phyloP scores from a whole-genome alignment of 1,140 invertebrate genomes.

The Drosophila pseudoobscura region DNA sequence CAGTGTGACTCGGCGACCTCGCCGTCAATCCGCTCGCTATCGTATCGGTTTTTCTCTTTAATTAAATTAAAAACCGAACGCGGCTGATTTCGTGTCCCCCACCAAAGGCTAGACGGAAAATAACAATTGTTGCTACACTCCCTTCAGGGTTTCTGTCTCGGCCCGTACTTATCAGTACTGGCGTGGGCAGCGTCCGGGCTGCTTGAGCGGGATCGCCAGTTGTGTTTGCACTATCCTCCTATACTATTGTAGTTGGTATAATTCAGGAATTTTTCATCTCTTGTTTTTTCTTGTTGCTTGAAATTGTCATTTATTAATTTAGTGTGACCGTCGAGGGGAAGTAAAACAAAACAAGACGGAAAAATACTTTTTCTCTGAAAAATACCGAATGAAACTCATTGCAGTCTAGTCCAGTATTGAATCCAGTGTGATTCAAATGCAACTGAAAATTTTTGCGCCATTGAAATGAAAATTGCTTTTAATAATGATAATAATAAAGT shows the following conservation, averaged over 20 bases:
- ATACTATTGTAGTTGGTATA: constrained; percentile 4
- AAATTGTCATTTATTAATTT: constrained; percentile 68
- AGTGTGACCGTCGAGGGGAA: constrained; percentile 37
- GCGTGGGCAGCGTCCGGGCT: background rate
- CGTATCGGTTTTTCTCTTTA: constrained; percentile 41
- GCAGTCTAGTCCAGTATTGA: no score
- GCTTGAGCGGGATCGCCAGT: constrained; percentile 4
- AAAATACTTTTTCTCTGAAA: background rate
- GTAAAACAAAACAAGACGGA: background rate
- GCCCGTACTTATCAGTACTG: background rate
- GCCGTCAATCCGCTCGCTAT: background rate
- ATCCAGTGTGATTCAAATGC: no score
- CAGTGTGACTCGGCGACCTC: background rate
- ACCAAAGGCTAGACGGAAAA: constrained; percentile 32
- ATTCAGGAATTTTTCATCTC: constrained; percentile 33
- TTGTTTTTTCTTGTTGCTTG: constrained; percentile 45
- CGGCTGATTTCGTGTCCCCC: constrained; percentile 37
- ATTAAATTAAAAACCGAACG: constrained; percentile 74
- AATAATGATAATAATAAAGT: background rate
- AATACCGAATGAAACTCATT: background rate
- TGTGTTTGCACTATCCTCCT: constrained; percentile 13
- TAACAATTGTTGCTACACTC: constrained; percentile 66
- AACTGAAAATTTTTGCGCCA: background rate
- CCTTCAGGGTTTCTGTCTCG: constrained; percentile 5
- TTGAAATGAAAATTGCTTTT: background rate